phyloP scores from a whole-genome alignment of 1,140 invertebrate genomes.

The Amphibalanus amphitrite region DNA sequence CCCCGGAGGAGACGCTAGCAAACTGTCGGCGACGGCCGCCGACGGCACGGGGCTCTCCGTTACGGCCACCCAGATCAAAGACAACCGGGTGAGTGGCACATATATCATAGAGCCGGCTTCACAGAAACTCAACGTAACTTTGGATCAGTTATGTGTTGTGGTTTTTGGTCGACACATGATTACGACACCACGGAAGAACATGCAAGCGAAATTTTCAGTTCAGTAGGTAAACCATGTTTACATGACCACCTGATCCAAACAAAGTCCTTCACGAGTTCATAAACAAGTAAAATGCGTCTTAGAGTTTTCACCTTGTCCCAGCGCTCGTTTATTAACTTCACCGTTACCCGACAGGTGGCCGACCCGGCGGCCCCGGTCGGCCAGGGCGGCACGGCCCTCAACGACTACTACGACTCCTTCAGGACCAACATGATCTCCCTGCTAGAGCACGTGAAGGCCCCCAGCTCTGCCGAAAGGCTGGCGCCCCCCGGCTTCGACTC shows the following conservation, averaged over 20 bases:
- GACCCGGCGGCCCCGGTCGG: slow-evolving; percentile 21
- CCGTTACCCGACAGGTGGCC: neutral
- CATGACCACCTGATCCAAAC: too few species aligned
- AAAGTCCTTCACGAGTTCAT: too few species aligned
- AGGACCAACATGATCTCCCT: slow-evolving; percentile 83
- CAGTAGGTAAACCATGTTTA: too few species aligned
- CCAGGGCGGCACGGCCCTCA: slow-evolving; percentile 54
- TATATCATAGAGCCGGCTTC: too few species aligned
- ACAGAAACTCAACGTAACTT: too few species aligned
- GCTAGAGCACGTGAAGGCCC: slow-evolving; percentile 70
- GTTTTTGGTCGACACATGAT: too few species aligned
- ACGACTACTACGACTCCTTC: slow-evolving; percentile 77
- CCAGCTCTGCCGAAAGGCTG: slow-evolving; percentile 30
- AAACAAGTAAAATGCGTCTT: too few species aligned
- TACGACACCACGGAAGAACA: too few species aligned
- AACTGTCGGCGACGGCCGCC: neutral
- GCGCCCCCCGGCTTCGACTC: slow-evolving; percentile 50
- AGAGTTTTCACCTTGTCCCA: too few species aligned
- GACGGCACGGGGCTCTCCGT: neutral
- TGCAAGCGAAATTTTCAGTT: too few species aligned
- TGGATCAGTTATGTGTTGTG: too few species aligned
- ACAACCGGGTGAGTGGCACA: neutral
- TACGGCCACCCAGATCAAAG: neutral
- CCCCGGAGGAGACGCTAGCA: neutral
- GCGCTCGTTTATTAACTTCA: too few species aligned